phyloP scores from a whole-genome alignment of 1,140 invertebrate species.

The Rhopalosiphum padi region DNA sequence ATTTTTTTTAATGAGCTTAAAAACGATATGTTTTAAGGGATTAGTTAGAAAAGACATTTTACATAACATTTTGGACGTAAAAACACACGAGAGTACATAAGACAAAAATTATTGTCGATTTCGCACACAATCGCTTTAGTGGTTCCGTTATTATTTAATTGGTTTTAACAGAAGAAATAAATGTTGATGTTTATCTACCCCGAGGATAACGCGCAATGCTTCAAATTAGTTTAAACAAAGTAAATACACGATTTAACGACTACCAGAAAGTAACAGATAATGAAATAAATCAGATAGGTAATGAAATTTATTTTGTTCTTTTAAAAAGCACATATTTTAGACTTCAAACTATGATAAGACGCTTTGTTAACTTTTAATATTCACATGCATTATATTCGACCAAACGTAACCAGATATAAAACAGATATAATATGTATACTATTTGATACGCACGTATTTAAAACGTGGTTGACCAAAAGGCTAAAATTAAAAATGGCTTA shows the following conservation, averaged over 20 bases:
- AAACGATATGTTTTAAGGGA: neutral
- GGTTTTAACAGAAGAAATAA: neutral
- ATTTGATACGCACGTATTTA: too few species aligned
- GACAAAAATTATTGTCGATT: too few species aligned
- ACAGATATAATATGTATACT: neutral
- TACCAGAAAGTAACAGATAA: neutral
- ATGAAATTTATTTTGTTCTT: constrained; percentile 9
- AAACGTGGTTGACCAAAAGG: too few species aligned
- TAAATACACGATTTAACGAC: neutral
- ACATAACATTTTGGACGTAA: neutral
- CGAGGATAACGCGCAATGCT: neutral
- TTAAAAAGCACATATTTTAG: neutral
- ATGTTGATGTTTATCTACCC: neutral
- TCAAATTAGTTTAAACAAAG: neutral
- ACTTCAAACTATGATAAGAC: neutral
- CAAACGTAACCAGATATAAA: neutral
- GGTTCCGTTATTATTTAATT: constrained; percentile 7
- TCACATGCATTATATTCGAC: neutral
- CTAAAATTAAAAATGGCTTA: too few species aligned
- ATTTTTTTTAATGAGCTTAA: neutral
- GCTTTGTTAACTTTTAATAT: neutral
- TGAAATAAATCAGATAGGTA: neutral
- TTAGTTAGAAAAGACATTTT: neutral
- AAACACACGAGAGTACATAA: neutral
- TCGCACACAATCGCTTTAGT: too few species aligned